These are phyloP conservation scores for Limnephilus auricula DNA, from an alignment of 2,888 invertebrate genomes.

Conservation along the genomic window DNA sequence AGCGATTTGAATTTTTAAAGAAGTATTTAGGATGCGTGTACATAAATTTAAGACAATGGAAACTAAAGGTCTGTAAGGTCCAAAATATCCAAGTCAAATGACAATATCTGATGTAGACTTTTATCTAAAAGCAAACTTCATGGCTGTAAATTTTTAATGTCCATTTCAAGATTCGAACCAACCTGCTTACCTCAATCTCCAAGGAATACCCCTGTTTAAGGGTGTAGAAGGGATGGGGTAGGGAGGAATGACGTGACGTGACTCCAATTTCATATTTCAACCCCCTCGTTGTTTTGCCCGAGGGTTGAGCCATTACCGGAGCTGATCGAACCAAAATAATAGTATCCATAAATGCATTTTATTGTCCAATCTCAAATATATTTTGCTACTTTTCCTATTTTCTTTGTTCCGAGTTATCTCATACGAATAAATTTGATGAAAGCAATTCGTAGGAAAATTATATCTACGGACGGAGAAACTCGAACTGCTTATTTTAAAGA, in stretches of 20 bases:
- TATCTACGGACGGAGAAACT: not conserved
- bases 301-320: constrained; percentile 11
- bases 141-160: constrained; percentile 40
- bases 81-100: too few relatives aligned
- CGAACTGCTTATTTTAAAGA: not conserved
- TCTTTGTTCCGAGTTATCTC: not conserved
- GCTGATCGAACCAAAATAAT: constrained; percentile 12
- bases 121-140: not conserved
- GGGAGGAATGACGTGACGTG: constrained; percentile 13
- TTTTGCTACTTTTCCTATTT: constrained; percentile 4
- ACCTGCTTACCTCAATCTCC: constrained; percentile 35
- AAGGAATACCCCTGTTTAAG: not conserved
- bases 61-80: too few relatives aligned
- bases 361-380: constrained; percentile 10
- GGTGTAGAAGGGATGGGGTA: not conserved
- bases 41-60: too few relatives aligned
- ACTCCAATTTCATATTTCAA: constrained; percentile 12
- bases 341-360: constrained; percentile 27
- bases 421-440: constrained; percentile 5
- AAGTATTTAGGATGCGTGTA: too few relatives aligned
- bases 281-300: not conserved
- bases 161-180: constrained; percentile 28
- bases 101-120: not conserved
- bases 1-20: too few relatives aligned
- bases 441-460: constrained; percentile 12